Evolutionary conservation across 2,113 vertebrate genomes (phyloP), one percentile per base, ranked within the genome.

Genomic region (Bagarius yarrelli): DNA sequence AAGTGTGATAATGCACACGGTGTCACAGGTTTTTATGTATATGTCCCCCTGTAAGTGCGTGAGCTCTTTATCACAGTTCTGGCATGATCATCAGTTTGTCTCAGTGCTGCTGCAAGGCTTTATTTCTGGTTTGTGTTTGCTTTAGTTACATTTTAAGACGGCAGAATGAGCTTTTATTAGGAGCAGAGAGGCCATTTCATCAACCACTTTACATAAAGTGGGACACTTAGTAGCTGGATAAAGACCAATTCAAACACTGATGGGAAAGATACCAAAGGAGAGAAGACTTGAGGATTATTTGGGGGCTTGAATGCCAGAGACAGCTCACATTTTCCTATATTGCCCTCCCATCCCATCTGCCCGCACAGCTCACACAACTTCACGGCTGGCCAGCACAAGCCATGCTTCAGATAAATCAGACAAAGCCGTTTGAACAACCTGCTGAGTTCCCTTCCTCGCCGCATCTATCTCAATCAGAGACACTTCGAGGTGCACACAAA

Each of bases 131-230:
- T 55, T 50, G 50, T 47, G 56, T 19, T 63, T 9, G n/a, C 36
- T 66, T 66, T 4, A 78, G 30, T 57, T 66, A 56, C 52, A 40
- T 32, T 66, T 57, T 52, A 25, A 74, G 66, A 52, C 13, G 67
- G 56, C 6, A 57, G 63, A 75, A 50, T 19, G 56, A 78, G 36
- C 70, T 53, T 53, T 30, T 47, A 47, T 63, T 71, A 71, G 25
- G 57, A 74, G 11, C 15, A 47, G 56, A 71, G 63, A 79, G 76
- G 34, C 77, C 63, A 75, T 40, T 61, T 25, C 36, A 50, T 23
- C 21, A 27, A 78, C 71, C 79, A 69, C 69, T 81, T 78, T 69
- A 82, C 52, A 56, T 15, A 23, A 81, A 79, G 76, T 82, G 76
- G 83, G 57, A 69, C 69, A 79, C 74, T 78, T 64, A 77, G 57